Evolutionary conservation across 2,797 vertebrate genomes (phyloP).

Genomic region (Picus viridis): DNA sequence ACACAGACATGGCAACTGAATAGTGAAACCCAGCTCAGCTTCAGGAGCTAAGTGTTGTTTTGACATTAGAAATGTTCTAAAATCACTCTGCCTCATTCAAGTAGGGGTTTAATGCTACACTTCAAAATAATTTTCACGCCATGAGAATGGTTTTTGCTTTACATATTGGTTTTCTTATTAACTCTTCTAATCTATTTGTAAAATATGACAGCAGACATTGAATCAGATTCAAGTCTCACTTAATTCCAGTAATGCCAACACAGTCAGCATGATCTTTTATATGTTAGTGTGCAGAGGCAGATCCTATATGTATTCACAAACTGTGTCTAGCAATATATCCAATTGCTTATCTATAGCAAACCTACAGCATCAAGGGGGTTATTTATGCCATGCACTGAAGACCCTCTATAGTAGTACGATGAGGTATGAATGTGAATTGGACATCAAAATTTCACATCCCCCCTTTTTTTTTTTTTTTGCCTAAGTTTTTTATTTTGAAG

Average conservation of each 20-base stretch:
- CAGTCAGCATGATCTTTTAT: not conserved
- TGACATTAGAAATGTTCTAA: not conserved
- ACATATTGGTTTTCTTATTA: not conserved
- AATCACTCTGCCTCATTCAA: not conserved
- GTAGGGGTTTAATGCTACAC: not conserved
- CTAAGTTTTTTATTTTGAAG: slow-evolving; percentile 58
- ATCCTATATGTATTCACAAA: not conserved
- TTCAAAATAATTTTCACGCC: not conserved
- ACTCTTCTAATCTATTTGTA: not conserved
- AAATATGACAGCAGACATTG: not conserved
- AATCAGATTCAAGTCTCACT: not conserved
- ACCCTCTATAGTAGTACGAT: not conserved
- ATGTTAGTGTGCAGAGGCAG: not conserved
- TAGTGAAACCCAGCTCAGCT: not conserved
- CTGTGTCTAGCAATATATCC: not conserved
- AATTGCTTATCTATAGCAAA: not conserved
- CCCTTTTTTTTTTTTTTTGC: slow-evolving; percentile 52
- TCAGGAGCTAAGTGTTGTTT: not conserved
- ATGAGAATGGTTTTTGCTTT: not conserved
- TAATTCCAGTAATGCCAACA: not conserved
- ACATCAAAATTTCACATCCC: slow-evolving; percentile 19
- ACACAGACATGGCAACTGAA: not conserved
- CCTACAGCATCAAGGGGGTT: not conserved
- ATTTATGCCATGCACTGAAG: not conserved
- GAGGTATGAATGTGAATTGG: slow-evolving; percentile 41